A percentile compares a stretch with the other conserved stretches of the same genome.
phyloP scores from a whole-genome alignment of 2,113 vertebrate species.

The Perca schrenkii region DNA sequence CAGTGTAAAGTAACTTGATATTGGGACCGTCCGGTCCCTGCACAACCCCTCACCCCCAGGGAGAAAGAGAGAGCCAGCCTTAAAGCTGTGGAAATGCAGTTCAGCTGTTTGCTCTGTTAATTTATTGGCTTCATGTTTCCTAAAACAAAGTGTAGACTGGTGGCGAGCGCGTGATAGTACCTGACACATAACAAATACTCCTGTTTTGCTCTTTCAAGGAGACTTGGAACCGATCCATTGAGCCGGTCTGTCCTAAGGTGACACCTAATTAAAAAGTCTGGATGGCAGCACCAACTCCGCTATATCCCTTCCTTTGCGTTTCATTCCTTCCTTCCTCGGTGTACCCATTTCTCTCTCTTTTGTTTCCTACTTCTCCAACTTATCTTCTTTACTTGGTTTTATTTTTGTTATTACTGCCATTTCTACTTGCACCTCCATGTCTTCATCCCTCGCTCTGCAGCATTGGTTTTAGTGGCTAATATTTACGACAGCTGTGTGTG shows the following conservation, averaged over 20 bases:
- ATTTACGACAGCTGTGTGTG: constrained; percentile 67
- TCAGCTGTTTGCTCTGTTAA: constrained; percentile 68
- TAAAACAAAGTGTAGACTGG: constrained; percentile 78
- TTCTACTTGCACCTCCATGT: constrained; percentile 30
- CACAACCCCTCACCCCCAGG: constrained; percentile 2
- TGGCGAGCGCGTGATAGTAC: constrained; percentile 70
- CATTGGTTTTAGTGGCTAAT: constrained; percentile 71
- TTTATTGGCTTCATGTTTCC: constrained; percentile 78
- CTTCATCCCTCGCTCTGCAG: constrained; percentile 40
- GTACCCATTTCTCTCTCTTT: constrained; percentile 48
- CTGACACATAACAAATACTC: constrained; percentile 84
- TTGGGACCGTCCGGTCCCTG: constrained; percentile 8
- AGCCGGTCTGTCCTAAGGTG: constrained; percentile 81
- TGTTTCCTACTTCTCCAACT: constrained; percentile 29
- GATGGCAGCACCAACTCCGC: constrained; percentile 61
- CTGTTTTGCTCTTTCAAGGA: constrained; percentile 83
- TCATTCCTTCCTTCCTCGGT: constrained; percentile 36
- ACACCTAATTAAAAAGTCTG: constrained; percentile 87
- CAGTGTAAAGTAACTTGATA: constrained; percentile 47
- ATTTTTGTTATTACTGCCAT: constrained; percentile 15
- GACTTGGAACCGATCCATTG: constrained; percentile 83
- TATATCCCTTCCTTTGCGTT: constrained; percentile 52
- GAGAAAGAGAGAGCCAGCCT: constrained; percentile 26
- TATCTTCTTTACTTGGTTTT: constrained; percentile 18
- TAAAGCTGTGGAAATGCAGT: constrained; percentile 62